Evolutionary conservation across 2,888 invertebrate species (phyloP).

Genomic region (Cryptus viduatorius): DNA sequence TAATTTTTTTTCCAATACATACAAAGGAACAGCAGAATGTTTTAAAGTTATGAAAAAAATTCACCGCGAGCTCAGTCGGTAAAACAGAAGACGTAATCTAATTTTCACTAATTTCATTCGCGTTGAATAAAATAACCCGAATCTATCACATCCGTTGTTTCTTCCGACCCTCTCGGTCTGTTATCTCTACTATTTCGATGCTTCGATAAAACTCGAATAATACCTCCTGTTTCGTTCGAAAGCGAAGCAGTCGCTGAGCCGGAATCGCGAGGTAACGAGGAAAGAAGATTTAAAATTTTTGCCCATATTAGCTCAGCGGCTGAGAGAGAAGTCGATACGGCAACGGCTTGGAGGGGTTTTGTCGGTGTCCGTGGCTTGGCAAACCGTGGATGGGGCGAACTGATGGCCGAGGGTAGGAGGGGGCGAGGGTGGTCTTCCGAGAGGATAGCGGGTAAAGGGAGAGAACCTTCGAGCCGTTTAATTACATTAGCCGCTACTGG

Average conservation of each 20-base stretch:
- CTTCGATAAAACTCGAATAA: conserved; percentile 27
- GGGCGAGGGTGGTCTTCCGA: not conserved
- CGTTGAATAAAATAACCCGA: too few species aligned
- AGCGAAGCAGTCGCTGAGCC: conserved; percentile 51
- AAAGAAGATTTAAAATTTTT: conserved; percentile 65
- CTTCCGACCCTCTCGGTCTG: too few species aligned
- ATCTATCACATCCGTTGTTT: too few species aligned
- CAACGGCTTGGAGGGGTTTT: conserved; percentile 64
- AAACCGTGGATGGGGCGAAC: conserved; percentile 8
- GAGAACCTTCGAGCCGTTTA: conserved; percentile 76
- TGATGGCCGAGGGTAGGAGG: conserved; percentile 16
- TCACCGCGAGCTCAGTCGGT: too few species aligned
- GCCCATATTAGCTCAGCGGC: conserved; percentile 71
- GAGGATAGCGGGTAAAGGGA: conserved; percentile 44
- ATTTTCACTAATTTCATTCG: too few species aligned
- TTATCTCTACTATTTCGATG: too few species aligned
- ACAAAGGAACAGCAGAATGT: too few species aligned
- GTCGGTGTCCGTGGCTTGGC: conserved; percentile 61
- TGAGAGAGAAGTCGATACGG: conserved; percentile 66
- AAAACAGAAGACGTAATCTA: too few species aligned
- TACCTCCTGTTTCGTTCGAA: conserved; percentile 54
- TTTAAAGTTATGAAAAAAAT: too few species aligned
- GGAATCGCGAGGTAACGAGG: conserved; percentile 57
- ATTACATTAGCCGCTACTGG: conserved; percentile 78
- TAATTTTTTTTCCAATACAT: too few species aligned